Evolutionary conservation across 1,140 invertebrate genomes (phyloP), one percentile per base, ranked within the genome.

Genomic region (Tribolium madens): DNA sequence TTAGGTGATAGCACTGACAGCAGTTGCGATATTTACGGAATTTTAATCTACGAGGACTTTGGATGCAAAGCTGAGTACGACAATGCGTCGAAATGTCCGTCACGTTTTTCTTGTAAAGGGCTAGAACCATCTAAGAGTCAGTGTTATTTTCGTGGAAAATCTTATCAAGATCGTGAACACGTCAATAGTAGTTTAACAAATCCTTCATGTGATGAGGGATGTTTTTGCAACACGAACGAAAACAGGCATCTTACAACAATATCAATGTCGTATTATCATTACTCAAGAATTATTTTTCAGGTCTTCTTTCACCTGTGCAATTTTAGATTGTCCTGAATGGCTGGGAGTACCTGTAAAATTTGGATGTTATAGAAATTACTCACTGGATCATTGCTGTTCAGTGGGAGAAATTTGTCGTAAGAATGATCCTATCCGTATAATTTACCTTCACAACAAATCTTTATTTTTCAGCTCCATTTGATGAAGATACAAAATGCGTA

Each of bases 301-400:
- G n/a, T n/a, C n/a, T 36, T 70, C 77, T 2, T 80, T 80, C 26
- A 75, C 48, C 13, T 80, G 79, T 70, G 79, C 79, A 4, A 68
- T 75, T 15, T 75, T 80, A 9, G 75, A 79, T 42, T 80, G 79
- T 73, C 77, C 77, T 2, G 79, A 80, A 57, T 79, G 75, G 77
- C 47, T 73, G 15, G 72, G 75, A 12, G 10, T 36, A 14, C 74
- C 71, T 10, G 53, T 75, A 9, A 42, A 60, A 31, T 50, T 71
- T 5, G 77, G 77, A 6, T 80, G 79, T 73, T 79, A 80, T 57
- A 70, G 77, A 46, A 79, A 76, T 52, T 80, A 80, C 47, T 75
- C 77, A 1, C 33, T 80, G 13, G 79, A 80, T 31, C 48, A 78
- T 17, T 80, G 79, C 31, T 79, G 78, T 18, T 75, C 73, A 17